Base-by-base conservation (phyloP, 2,113 vertebrate species). In the Scalopus aquaticus region DNA sequence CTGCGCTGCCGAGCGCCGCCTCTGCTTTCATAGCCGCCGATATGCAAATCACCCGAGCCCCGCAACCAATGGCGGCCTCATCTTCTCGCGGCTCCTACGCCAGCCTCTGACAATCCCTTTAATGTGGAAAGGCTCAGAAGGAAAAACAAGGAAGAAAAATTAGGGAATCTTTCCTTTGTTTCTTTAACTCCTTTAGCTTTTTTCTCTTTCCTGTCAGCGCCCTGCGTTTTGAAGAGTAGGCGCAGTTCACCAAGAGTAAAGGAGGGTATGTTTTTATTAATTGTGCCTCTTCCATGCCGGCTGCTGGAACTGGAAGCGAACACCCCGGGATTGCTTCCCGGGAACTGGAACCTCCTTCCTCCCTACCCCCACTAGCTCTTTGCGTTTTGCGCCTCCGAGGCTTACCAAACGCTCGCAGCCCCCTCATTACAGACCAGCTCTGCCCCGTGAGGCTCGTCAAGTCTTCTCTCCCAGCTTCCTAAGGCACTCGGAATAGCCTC, bases 31-130 rank as follows among this genome's bases (percentile, higher is more conserved):
- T 99, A 99, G 98, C 95, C 97, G 98, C 98, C 95, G 98, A 95
- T 98, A 99, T 99, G 99, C 98, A 99, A 99, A 99, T 99, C 96
- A 97, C 96, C 96, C 83, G 96, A 96, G 95, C 95, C 92, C 19
- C 16, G 80, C 94, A 98, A 97, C 98, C 98, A 98, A 98, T 98
- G 96, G 97, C 88, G 62, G 76, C 95, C 10, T 74, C 15, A 37
- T 51, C 62, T 78, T 93, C 56, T 79, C 94, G 89, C 79, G 5
- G 88, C 91, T 90, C 95, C 96, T 92, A 94, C 93, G 89, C 95
- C 98, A 88, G 91, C 98, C 97, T 97, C 97, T 96, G 97, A 98
- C 98, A 98, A 98, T 98, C 98, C 98, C 97, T 98, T 97, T 97
- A 98, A 97, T 96, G 98, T 98, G 97, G 96, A 95, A 97, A 98